Conservation (phyloP, 2,888 invertebrate genomes). For the Tenthredo scrophulariae region DNA sequence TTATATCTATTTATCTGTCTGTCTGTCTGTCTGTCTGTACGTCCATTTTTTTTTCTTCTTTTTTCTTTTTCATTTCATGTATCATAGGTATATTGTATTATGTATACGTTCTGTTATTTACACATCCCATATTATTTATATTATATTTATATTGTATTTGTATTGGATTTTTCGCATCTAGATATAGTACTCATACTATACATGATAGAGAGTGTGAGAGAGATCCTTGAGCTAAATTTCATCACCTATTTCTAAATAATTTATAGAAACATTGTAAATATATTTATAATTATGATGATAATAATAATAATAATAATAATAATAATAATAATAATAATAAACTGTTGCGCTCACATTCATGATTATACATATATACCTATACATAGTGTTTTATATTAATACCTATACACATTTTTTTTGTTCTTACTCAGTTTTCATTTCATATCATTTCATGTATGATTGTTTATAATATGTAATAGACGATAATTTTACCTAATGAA, state of each 20-base stretch:
- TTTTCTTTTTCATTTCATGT: not conserved
- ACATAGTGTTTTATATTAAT: not conserved
- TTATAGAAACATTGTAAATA: not conserved
- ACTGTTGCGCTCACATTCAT: constrained; percentile 12
- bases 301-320: not conserved
- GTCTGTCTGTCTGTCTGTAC: not conserved
- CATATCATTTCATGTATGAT: not conserved
- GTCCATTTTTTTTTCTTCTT: not conserved
- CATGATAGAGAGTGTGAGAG: constrained; percentile 5
- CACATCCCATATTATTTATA: not conserved
- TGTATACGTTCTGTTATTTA: not conserved
- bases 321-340: not conserved
- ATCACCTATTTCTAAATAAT: constrained; percentile 10
- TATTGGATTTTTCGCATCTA: not conserved
- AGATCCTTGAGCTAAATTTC: constrained; percentile 24
- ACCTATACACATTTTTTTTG: constrained; percentile 3
- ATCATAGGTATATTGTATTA: not conserved
- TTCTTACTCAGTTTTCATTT: not conserved
- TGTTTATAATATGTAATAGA: not conserved
- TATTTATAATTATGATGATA: not conserved
- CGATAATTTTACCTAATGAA: not conserved
- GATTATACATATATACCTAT: not conserved
- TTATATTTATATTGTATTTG: not conserved
- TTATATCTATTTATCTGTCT: not conserved
- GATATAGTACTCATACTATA: not conserved